Percentiles rank a stretch among this genome's conserved stretches.
These are phyloP conservation scores for Bergia puertoricense DNA, from an alignment of 92 coral and sea anemone genomes.

Conservation along the genomic window DNA sequence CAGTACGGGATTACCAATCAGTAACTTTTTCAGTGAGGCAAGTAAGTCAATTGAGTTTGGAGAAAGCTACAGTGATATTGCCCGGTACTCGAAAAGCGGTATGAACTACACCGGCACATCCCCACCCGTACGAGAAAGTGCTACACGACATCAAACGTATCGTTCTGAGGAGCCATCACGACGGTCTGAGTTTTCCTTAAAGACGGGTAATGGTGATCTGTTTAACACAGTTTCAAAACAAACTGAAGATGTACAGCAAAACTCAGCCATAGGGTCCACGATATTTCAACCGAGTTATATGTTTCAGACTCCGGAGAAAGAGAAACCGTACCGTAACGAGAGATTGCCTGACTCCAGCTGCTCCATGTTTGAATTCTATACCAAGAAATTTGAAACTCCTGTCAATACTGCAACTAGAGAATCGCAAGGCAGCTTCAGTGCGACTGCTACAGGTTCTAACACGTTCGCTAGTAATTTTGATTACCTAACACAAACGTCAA, in stretches of 20 bases:
- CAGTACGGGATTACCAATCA: conserved; percentile 13
- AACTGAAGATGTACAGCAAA: conserved; percentile 29
- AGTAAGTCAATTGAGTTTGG: not conserved
- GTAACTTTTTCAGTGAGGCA: conserved; percentile 29
- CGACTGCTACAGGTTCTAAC: not conserved
- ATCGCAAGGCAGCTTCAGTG: not conserved
- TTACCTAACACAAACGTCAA: not conserved
- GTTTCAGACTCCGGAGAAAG: conserved; percentile 57
- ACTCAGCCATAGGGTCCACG: conserved; percentile 32
- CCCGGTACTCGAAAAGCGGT: not conserved
- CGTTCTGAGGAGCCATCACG: not conserved
- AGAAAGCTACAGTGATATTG: not conserved
- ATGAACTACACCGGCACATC: not conserved
- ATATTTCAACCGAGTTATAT: conserved; percentile 34
- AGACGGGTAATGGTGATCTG: not conserved
- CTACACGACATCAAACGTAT: not conserved
- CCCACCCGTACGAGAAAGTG: conserved; percentile 20
- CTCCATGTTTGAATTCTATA: conserved; percentile 35
- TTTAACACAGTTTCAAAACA: not conserved
- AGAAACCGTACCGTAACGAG: conserved; percentile 10
- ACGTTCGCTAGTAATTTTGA: not conserved
- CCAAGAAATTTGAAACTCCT: conserved; percentile 52
- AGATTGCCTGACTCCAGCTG: not conserved
- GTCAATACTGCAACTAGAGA: conserved; percentile 62
- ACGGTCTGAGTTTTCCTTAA: not conserved